Conservation (phyloP, 2,113 vertebrate genomes). For the Crotalus tigris region DNA sequence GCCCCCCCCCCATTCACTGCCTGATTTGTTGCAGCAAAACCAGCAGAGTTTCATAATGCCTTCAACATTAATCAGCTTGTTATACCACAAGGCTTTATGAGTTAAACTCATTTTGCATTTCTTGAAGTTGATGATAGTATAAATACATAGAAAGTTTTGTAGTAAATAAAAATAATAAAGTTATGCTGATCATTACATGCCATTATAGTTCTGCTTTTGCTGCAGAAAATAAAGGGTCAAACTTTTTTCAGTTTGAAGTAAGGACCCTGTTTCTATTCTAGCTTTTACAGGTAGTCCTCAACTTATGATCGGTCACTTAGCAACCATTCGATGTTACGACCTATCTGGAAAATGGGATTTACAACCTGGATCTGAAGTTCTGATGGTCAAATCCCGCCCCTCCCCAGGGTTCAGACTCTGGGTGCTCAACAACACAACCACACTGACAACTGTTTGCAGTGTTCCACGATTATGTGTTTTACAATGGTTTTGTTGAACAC, state of each 20-base stretch:
- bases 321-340: background rate
- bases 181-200: background rate
- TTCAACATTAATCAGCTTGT: background rate
- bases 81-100: background rate
- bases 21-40: background rate
- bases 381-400: background rate
- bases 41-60: background rate
- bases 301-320: background rate
- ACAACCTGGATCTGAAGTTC: background rate
- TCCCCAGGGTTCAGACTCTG: background rate
- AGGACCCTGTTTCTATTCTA: background rate
- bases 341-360: background rate
- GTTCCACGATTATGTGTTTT: background rate
- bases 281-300: background rate
- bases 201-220: background rate
- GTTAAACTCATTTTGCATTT: background rate
- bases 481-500: background rate
- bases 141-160: background rate
- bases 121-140: background rate
- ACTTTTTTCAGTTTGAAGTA: background rate
- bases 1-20: constrained; percentile 7
- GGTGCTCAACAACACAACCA: background rate
- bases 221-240: background rate
- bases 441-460: background rate
- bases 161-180: background rate